These are phyloP conservation scores for Edolisoma coerulescens DNA, from an alignment of 2,113 vertebrate species.

Conservation along the genomic window DNA sequence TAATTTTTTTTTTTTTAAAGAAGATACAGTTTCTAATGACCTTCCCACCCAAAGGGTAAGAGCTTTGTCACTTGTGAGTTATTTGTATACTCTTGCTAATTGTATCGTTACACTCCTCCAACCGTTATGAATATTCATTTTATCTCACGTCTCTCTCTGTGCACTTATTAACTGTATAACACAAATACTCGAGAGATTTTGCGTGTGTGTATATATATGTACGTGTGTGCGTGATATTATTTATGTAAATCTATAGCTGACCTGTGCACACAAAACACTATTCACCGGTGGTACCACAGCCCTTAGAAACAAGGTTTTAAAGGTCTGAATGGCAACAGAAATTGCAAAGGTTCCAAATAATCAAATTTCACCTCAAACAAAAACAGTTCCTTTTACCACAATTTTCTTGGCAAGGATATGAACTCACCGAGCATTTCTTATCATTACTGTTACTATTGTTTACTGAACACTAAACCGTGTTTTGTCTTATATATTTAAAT, in stretches of 20 bases:
- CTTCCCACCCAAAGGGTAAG: conserved; percentile 5
- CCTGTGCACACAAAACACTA: neutral
- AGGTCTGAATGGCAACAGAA: neutral
- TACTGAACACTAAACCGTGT: conserved; percentile 45
- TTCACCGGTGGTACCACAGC: neutral
- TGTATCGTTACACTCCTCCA: conserved; percentile 46
- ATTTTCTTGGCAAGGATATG: neutral
- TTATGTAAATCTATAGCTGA: neutral
- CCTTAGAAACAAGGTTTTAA: neutral
- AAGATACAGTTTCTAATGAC: conserved; percentile 15
- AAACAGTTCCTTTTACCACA: neutral
- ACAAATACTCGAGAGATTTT: neutral
- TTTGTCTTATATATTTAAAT: conserved; percentile 59
- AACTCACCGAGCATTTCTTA: conserved; percentile 8
- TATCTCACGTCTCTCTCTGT: conserved; percentile 36
- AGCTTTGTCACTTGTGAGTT: conserved; percentile 48
- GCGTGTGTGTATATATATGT: neutral
- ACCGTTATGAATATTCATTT: conserved; percentile 57
- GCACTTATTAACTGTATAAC: conserved; percentile 38
- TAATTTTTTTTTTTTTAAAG: neutral
- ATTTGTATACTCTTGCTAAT: conserved; percentile 57
- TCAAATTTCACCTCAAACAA: conserved; percentile 38
- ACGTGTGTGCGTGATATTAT: neutral
- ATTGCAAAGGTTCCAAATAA: conserved; percentile 17
- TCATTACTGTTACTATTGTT: conserved; percentile 39